phyloP scores from a whole-genome alignment of 2,888 invertebrate species.

The Eurytoma adleriae region DNA sequence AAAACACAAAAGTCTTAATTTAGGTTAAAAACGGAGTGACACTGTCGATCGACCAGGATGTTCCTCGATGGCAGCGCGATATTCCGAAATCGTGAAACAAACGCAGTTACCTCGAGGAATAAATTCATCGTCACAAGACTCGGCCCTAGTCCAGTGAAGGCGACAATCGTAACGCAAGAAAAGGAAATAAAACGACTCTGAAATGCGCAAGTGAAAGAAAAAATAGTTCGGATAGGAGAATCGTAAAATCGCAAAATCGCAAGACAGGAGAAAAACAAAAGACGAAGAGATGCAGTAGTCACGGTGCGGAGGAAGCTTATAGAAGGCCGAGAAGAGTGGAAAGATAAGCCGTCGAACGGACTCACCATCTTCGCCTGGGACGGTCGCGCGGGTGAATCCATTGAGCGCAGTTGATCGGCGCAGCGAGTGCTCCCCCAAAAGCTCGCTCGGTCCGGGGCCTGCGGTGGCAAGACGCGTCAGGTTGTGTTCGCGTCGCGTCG shows the following conservation, averaged over 20 bases:
- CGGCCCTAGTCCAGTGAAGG: not conserved
- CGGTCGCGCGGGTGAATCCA: conserved; percentile 64
- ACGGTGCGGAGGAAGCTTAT: not conserved
- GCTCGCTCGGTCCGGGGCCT: conserved; percentile 10
- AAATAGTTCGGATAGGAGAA: too few species aligned
- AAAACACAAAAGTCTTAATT: conserved; percentile 1
- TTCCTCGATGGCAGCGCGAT: not conserved
- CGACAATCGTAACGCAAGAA: not conserved
- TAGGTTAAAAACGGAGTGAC: not conserved
- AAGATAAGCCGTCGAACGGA: conserved; percentile 14
- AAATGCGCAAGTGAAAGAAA: too few species aligned
- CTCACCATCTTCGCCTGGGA: conserved; percentile 70
- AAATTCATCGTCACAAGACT: not conserved
- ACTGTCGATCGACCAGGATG: conserved; percentile 2
- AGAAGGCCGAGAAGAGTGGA: not conserved
- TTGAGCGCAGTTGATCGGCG: conserved; percentile 53
- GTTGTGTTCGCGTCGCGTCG: conserved; percentile 56
- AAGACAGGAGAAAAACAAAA: too few species aligned
- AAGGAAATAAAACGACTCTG: too few species aligned
- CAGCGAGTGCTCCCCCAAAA: conserved; percentile 14
- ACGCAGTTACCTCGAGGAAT: not conserved
- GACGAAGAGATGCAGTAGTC: too few species aligned
- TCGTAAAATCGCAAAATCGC: too few species aligned
- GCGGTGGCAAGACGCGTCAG: not conserved
- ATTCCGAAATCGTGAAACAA: too few species aligned